phyloP scores from a whole-genome alignment of 2,888 invertebrate genomes.

The Suillia variegata region DNA sequence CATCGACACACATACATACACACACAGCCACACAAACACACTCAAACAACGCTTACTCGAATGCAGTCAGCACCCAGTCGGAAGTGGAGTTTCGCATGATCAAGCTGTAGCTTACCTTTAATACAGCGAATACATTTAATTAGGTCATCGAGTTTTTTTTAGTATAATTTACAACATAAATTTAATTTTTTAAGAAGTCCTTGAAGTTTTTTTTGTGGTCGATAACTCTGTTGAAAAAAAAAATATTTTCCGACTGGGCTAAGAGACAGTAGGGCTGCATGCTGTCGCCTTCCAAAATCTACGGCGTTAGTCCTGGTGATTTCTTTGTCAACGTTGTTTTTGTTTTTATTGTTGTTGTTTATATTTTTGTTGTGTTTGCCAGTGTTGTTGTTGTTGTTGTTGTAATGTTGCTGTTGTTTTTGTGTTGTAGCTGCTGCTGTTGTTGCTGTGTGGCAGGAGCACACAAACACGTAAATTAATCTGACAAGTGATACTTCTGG shows the following conservation, averaged over 20 bases:
- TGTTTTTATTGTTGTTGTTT: neutral
- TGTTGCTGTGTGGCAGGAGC: slow-evolving; percentile 40
- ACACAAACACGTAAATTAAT: slow-evolving; percentile 61
- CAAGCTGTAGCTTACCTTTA: too few species aligned
- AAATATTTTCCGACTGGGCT: too few species aligned
- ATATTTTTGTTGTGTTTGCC: slow-evolving; percentile 2
- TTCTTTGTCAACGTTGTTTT: neutral
- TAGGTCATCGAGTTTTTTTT: too few species aligned
- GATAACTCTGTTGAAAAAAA: too few species aligned
- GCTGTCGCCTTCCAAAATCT: neutral
- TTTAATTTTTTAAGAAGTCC: too few species aligned
- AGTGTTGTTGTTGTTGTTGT: neutral
- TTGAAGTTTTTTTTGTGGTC: too few species aligned
- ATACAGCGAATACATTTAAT: neutral
- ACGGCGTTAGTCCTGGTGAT: neutral
- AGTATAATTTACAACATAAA: too few species aligned
- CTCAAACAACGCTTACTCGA: neutral
- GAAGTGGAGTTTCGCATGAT: neutral
- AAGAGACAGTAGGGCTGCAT: neutral
- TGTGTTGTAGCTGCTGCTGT: slow-evolving; percentile 17
- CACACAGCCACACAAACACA: neutral
- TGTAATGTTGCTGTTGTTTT: slow-evolving; percentile 7
- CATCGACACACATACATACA: neutral
- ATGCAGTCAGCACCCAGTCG: neutral
- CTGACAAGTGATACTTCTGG: slow-evolving; percentile 61